These are phyloP conservation scores for Dasypus novemcinctus DNA, from an alignment of 2,113 vertebrate species.

Conservation along the genomic window DNA sequence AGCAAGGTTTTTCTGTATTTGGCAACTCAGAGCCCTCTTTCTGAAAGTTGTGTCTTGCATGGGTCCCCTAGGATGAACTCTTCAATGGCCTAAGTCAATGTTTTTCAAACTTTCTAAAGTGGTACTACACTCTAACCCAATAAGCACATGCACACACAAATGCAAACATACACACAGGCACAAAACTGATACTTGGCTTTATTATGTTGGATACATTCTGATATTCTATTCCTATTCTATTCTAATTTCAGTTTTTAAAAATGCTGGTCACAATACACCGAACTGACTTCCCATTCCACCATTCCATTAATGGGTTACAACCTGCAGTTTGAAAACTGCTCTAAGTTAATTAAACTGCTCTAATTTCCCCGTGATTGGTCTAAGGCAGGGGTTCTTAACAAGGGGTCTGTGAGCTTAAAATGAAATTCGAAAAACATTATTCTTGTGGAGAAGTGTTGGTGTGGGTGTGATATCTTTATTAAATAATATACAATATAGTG, in stretches of 20 bases:
- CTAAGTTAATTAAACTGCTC: neutral
- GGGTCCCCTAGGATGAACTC: neutral
- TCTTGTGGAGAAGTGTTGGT: too few species aligned
- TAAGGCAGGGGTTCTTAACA: neutral
- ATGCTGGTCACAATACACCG: neutral
- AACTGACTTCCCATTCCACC: neutral
- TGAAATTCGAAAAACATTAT: too few species aligned
- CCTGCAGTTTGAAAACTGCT: neutral
- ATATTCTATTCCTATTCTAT: neutral
- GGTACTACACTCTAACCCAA: neutral
- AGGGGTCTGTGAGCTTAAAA: too few species aligned
- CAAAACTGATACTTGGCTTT: neutral
- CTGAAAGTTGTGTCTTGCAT: neutral
- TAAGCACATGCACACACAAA: neutral
- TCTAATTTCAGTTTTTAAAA: neutral
- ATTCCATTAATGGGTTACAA: neutral
- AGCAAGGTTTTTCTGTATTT: neutral
- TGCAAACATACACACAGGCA: neutral
- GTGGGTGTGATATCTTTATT: too few species aligned
- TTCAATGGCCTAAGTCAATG: neutral
- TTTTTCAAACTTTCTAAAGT: neutral
- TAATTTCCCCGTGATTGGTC: neutral
- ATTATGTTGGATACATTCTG: neutral
- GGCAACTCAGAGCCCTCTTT: constrained; percentile 13
- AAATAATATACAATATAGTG: too few species aligned